phyloP scores from a whole-genome alignment of 37 sponge, comb jelly and placozoan species.

The Spongilla lacustris region DNA sequence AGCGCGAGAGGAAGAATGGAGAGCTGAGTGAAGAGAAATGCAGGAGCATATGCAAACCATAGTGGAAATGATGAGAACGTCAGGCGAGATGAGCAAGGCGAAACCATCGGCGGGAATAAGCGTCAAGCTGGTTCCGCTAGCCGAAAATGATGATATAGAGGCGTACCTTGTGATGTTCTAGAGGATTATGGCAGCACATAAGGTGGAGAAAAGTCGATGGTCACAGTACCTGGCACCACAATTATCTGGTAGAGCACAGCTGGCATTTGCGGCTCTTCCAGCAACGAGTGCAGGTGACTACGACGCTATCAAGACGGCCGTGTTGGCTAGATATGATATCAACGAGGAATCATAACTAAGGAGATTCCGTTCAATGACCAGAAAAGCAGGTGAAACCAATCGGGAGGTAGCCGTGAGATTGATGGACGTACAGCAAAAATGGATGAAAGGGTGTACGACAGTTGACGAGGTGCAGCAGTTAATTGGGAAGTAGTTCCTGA shows the following conservation, averaged over 20 bases:
- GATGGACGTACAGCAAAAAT: slow-evolving; percentile 10
- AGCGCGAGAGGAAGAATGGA: too few species aligned
- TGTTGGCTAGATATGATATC: slow-evolving; percentile 40
- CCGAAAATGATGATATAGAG: too few species aligned
- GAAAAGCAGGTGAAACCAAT: slow-evolving; percentile 33
- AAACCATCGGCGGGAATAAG: too few species aligned
- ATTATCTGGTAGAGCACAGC: slow-evolving; percentile 25
- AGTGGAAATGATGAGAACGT: too few species aligned
- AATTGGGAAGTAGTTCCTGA: not conserved
- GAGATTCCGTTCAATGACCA: slow-evolving; percentile 21
- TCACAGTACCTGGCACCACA: not conserved
- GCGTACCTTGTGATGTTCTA: too few species aligned
- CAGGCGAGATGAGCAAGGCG: too few species aligned
- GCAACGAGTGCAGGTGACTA: slow-evolving; percentile 3
- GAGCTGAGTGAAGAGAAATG: too few species aligned
- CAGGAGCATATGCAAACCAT: too few species aligned
- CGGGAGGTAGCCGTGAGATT: slow-evolving; percentile 24
- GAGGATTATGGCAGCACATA: too few species aligned
- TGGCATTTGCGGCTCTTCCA: slow-evolving; percentile 13
- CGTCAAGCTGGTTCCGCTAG: too few species aligned
- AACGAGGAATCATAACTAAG: slow-evolving; percentile 44
- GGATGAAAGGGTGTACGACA: slow-evolving; percentile 7
- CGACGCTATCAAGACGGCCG: slow-evolving; percentile 28
- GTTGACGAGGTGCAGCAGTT: not conserved
- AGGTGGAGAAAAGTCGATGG: too few species aligned